Conservation (phyloP, 2,888 invertebrate genomes). For the Diploptera punctata region DNA sequence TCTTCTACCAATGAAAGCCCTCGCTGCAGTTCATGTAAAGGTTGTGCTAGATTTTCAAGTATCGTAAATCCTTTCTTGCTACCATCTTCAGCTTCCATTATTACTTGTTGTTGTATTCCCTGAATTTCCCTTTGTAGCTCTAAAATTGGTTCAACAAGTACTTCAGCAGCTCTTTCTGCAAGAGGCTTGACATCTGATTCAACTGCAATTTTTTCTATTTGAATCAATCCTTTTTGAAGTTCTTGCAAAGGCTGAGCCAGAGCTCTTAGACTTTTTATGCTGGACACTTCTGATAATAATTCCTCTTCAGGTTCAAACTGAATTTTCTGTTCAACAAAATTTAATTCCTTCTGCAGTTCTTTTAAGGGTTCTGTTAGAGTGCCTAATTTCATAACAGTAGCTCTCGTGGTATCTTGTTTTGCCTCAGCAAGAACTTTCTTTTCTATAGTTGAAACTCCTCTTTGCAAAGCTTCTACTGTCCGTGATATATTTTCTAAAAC, state of each 20-base stretch:
- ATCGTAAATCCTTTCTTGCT: slow-evolving; percentile 7
- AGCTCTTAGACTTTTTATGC: slow-evolving; percentile 50
- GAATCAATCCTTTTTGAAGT: slow-evolving; percentile 55
- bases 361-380: slow-evolving; percentile 54
- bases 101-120: slow-evolving; percentile 48
- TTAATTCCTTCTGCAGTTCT: slow-evolving; percentile 55
- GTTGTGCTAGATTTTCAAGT: slow-evolving; percentile 27
- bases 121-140: slow-evolving; percentile 47
- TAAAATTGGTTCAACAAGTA: slow-evolving; percentile 43
- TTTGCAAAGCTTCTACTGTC: neutral
- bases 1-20: slow-evolving; percentile 14
- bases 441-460: slow-evolving; percentile 5
- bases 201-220: slow-evolving; percentile 37
- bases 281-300: neutral
- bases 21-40: slow-evolving; percentile 30
- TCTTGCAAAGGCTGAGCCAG: slow-evolving; percentile 55
- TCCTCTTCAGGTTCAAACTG: slow-evolving; percentile 31
- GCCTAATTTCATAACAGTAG: neutral
- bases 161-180: slow-evolving; percentile 49
- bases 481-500: slow-evolving; percentile 5
- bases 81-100: neutral
- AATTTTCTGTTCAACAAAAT: slow-evolving; percentile 44
- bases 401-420: neutral
- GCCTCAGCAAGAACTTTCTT: neutral
- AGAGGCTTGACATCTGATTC: slow-evolving; percentile 6